Conservation (phyloP, 1,140 invertebrate genomes). For the Drosophila trapezifrons region DNA sequence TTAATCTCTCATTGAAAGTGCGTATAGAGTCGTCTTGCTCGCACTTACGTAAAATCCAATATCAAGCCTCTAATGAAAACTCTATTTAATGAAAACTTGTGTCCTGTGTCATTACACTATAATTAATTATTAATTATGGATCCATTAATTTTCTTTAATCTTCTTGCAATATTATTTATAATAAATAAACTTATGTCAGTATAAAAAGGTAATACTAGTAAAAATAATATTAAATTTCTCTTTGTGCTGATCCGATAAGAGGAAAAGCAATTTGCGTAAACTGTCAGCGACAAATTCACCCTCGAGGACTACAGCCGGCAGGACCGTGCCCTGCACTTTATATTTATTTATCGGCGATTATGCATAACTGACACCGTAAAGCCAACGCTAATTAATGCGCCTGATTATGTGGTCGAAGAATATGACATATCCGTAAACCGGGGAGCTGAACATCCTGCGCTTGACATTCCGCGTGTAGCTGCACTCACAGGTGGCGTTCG, state of each 20-base stretch:
- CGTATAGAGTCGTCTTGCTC: no score
- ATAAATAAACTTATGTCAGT: no score
- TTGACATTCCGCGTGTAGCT: conserved; percentile 10
- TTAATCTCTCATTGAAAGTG: no score
- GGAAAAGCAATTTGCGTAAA: conserved; percentile 78
- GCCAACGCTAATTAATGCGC: conserved; percentile 52
- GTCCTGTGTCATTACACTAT: no score
- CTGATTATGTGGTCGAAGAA: conserved; percentile 58
- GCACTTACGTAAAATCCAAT: no score
- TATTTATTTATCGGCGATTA: conserved; percentile 14
- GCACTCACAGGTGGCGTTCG: conserved; percentile 37
- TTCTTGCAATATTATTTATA: not conserved
- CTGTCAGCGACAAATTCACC: conserved; percentile 71
- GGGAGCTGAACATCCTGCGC: conserved; percentile 32
- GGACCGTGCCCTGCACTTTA: not conserved
- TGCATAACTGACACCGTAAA: conserved; percentile 24
- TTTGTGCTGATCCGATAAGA: conserved; percentile 45
- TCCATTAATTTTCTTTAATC: no score
- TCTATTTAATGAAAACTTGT: no score
- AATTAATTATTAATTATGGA: no score
- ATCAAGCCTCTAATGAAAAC: no score
- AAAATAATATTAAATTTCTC: no score
- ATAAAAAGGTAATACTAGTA: no score
- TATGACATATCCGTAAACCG: conserved; percentile 53
- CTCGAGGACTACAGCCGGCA: conserved; percentile 7